Percentiles rank a stretch among this genome's conserved stretches.
Conservation (phyloP, 2,113 vertebrate genomes). For the Chloroceryle aenea region DNA sequence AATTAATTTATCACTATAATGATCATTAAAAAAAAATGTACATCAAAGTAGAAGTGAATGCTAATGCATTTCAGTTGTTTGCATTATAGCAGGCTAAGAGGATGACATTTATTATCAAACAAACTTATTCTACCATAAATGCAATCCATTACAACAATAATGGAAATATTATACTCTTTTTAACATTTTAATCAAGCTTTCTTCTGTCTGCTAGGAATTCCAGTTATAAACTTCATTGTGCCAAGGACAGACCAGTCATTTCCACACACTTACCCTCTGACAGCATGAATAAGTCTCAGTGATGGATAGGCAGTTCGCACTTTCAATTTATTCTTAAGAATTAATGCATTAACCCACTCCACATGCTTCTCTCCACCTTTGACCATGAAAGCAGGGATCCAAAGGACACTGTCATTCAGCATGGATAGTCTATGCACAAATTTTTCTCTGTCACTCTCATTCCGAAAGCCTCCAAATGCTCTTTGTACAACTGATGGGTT, state of each 20-base stretch:
- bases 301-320: constrained; percentile 88
- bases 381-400: constrained; percentile 93
- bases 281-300: constrained; percentile 88
- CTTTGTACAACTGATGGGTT: constrained; percentile 91
- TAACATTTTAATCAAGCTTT: not conserved
- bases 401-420: constrained; percentile 91
- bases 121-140: constrained; percentile 11
- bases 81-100: not conserved
- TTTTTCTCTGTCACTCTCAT: constrained; percentile 84
- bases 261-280: constrained; percentile 88
- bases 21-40: not conserved
- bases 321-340: constrained; percentile 86
- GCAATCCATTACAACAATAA: constrained; percentile 7
- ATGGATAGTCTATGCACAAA: constrained; percentile 86
- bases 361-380: constrained; percentile 91
- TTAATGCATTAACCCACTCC: constrained; percentile 87
- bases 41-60: not conserved
- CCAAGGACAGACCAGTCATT: constrained; percentile 73
- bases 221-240: constrained; percentile 44
- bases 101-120: not conserved
- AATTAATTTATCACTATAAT: not conserved
- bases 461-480: constrained; percentile 87
- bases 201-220: constrained; percentile 19
- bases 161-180: not conserved
- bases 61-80: not conserved